These are phyloP conservation scores for Drosophila murphyi DNA, from an alignment of 1,140 invertebrate genomes.

Conservation along the genomic window DNA sequence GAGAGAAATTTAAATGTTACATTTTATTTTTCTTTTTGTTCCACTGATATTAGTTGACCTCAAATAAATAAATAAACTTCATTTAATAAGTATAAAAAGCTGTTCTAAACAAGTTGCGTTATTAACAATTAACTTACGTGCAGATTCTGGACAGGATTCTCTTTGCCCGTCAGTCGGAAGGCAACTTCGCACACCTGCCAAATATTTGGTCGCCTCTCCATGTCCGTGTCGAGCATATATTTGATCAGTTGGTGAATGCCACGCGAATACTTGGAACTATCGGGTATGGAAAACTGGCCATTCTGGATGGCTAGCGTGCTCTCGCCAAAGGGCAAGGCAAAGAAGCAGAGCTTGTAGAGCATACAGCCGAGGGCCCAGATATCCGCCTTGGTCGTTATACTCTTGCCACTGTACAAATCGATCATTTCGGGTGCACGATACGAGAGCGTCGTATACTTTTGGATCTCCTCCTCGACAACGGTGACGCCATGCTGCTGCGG, in stretches of 20 bases:
- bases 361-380: constrained; percentile 97
- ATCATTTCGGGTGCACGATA: constrained; percentile 98
- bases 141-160: constrained; percentile 93
- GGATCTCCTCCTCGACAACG: constrained; percentile 95
- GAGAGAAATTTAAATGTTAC: too few species aligned
- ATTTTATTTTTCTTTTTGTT: too few species aligned
- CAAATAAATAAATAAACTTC: too few species aligned
- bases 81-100: too few species aligned
- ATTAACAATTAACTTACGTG: constrained; percentile 87
- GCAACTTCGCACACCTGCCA: constrained; percentile 94
- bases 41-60: not conserved
- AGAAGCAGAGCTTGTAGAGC: constrained; percentile 96
- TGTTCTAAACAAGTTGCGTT: too few species aligned
- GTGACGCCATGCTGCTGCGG: constrained; percentile 90
- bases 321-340: constrained; percentile 96
- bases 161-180: constrained; percentile 90
- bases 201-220: constrained; percentile 93
- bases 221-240: constrained; percentile 94
- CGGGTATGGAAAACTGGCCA: constrained; percentile 94
- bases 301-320: constrained; percentile 97
- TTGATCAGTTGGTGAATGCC: constrained; percentile 88
- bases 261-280: constrained; percentile 91
- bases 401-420: constrained; percentile 94
- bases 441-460: constrained; percentile 96
- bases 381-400: constrained; percentile 96